Evolutionary conservation across 2,888 invertebrate genomes (phyloP).

Genomic region (Trichopria drosophilae): DNA sequence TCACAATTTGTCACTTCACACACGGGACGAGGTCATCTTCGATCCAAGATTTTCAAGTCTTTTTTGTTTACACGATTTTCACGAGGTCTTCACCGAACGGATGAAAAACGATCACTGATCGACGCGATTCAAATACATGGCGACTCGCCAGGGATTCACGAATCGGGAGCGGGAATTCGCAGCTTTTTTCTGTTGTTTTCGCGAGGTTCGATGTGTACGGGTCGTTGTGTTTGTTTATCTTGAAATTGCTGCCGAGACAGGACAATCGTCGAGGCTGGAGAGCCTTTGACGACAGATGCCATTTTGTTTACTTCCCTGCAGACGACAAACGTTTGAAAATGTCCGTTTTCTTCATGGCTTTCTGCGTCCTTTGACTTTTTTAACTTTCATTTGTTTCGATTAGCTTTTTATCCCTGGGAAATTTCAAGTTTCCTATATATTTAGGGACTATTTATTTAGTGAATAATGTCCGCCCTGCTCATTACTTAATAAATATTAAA

Average conservation of each 20-base stretch:
- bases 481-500: no score
- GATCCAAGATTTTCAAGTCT: no score
- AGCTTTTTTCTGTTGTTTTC: neutral
- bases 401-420: no score
- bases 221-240: slow-evolving; percentile 16
- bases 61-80: no score
- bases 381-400: neutral
- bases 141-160: slow-evolving; percentile 16
- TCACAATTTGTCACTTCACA: no score
- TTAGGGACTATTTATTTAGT: no score
- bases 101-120: slow-evolving; percentile 10
- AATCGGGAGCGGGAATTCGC: neutral
- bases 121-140: slow-evolving; percentile 24
- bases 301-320: slow-evolving; percentile 6
- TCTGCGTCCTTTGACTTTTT: neutral
- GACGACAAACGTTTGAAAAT: slow-evolving; percentile 3
- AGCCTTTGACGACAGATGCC: slow-evolving; percentile 6
- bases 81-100: slow-evolving; percentile 13
- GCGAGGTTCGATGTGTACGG: slow-evolving; percentile 4
- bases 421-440: no score
- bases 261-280: slow-evolving; percentile 8
- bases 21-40: no score
- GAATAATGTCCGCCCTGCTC: no score
- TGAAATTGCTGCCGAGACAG: no score
- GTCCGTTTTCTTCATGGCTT: neutral